Base-by-base conservation (phyloP, 2,888 invertebrate genomes). In the Macrophya alboannulata region DNA sequence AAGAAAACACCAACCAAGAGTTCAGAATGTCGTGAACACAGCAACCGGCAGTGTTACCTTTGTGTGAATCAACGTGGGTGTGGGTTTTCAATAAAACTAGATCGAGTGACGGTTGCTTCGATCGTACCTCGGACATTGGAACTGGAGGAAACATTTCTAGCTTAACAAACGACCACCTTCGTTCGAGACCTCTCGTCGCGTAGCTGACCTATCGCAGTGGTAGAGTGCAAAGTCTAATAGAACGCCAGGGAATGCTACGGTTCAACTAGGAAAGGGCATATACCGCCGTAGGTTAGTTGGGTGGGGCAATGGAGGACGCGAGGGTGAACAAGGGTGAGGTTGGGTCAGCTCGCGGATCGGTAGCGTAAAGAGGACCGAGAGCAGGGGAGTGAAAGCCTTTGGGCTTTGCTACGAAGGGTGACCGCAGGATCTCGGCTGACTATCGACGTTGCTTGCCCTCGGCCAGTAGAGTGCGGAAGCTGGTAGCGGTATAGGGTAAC, bases 351-450 rank as follows among this genome's bases (percentile, higher is more conserved):
- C 81, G 43, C 51, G 85, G 85, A 71, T 82, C 77, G 81, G 77
- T 81, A 81, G 65, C 85, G 79, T 71, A 72, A 87, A 88, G 88
- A 87, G 86, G 86, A 87, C 88, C 85, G 87, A 81, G 87, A 86
- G 88, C 89, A 43, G 71, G 83, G 83, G 48, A 45, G 65, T 48
- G 45, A 83, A 40, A 71, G 83, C 91, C 92, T 92, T 91, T 91
- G 92, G 92, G 89, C 89, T 89, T 90, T 90, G 90, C 88, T 90
- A 89, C 91, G 90, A 91, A 90, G 91, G 91, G 90, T 90, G 91
- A 92, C 92, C 92, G 90, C 92, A 91, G 91, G 91, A 92, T 92
- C 91, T 92, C 91, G 90, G 90, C 89, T 88, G 88, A 89, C 91
- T 92, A 92, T 92, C 92, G 92, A 92, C 91, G 90, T 91, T 90